phyloP scores from a whole-genome alignment of 2,888 invertebrate genomes.

The Taenaris catops region DNA sequence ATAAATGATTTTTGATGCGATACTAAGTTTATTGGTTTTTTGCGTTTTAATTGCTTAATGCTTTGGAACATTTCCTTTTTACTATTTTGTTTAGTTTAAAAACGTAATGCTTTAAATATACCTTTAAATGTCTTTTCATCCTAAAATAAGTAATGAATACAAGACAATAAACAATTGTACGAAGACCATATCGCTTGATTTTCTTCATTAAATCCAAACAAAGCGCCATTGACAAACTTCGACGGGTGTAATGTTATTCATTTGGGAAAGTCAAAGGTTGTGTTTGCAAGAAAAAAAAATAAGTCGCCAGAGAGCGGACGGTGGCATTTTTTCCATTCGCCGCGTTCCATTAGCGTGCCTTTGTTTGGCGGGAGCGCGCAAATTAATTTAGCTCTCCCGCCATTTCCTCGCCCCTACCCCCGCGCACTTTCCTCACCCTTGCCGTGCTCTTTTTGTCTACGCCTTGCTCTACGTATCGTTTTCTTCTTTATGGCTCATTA shows the following conservation, averaged over 20 bases:
- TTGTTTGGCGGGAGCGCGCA: constrained; percentile 80
- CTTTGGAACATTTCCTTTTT: no score
- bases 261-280: constrained; percentile 78
- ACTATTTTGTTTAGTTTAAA: no score
- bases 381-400: constrained; percentile 80
- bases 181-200: constrained; percentile 13
- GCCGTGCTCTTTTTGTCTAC: constrained; percentile 77
- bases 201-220: constrained; percentile 24
- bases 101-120: no score
- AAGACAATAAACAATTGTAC: constrained; percentile 8
- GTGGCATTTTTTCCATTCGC: constrained; percentile 80
- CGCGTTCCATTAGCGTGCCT: constrained; percentile 80
- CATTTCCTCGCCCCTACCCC: constrained; percentile 66
- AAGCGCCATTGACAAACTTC: constrained; percentile 58
- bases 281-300: constrained; percentile 69
- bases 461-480: constrained; percentile 79
- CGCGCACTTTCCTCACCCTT: constrained; percentile 48
- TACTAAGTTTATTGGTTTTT: no score
- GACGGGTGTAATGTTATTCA: constrained; percentile 77
- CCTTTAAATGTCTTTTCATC: background rate
- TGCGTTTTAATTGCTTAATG: no score
- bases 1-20: no score
- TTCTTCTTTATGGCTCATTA: constrained; percentile 81
- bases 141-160: constrained; percentile 2
- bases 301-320: constrained; percentile 77